Base-by-base conservation (phyloP, 1,140 invertebrate genomes). In the Ladona fulva region DNA sequence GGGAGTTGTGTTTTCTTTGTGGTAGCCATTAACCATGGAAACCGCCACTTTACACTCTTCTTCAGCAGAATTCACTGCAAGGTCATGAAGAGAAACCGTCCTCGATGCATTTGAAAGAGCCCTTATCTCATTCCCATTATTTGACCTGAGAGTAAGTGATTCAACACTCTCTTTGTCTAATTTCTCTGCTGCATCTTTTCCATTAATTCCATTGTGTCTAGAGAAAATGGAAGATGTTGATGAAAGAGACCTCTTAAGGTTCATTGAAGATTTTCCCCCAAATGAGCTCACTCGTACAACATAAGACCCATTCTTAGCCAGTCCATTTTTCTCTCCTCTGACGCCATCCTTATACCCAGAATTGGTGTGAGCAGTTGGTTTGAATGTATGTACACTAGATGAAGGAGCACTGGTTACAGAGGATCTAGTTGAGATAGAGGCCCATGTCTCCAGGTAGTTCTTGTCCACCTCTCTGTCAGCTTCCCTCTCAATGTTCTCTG, bases 11-110 rank as follows among this genome's bases (percentile, higher is more conserved):
- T 74, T 52, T 29, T 78, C 80, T 25, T 59, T 52, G 42, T 78
- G 74, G 37, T 80, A 80, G 12, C 81, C 79, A 76, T 81, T 81
- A 22, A 78, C 76, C 29, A 78, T 3, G 80, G 79, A 75, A 80
- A 79, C 42, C 80, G 80, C 24, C 79, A 79, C 8, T 75, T 44
- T 82, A 76, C 84, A 85, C 24, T 22, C 0, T 74, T 24, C 25
- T 44, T 73, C 19, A 75, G 24, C 74, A 22, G 12, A n/a, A 8
- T 25, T 74, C 44, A 24, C 19, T 10, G 42, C 42, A 42, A 0
- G 74, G 0, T 10, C 52, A 66, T 66, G 52, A 66, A 66, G 52
- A 19, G 52, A 66, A 22, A 66, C 52, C 14, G 52, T 66, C 12
- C 52, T 66, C 3, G 52, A 66, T 66, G 3, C 52, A 66, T 66